phyloP scores from a whole-genome alignment of 2,113 vertebrate genomes.

The Chaetops frenatus region DNA sequence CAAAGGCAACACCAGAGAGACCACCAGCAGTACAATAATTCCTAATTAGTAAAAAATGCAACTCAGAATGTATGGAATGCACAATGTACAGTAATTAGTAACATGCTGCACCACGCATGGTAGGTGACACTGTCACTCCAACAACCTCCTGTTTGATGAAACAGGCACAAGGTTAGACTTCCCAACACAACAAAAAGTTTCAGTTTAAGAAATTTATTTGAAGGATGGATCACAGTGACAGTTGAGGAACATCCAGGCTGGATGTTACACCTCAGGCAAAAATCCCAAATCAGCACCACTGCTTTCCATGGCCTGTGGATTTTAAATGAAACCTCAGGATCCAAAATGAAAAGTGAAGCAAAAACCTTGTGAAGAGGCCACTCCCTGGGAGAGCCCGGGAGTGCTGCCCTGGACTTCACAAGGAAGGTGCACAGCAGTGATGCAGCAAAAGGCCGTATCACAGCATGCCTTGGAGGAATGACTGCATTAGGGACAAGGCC shows the following conservation, averaged over 20 bases:
- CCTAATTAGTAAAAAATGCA: background rate
- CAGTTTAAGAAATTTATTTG: background rate
- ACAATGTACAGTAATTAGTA: background rate
- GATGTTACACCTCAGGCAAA: background rate
- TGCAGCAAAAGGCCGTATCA: background rate
- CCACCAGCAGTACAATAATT: background rate
- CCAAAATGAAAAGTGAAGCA: background rate
- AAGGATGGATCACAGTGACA: background rate
- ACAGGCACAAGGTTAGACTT: background rate
- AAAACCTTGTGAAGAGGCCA: background rate
- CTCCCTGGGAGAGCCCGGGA: background rate
- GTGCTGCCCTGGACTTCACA: background rate
- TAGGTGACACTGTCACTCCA: background rate
- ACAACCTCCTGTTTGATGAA: background rate
- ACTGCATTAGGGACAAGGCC: background rate
- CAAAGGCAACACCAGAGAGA: background rate
- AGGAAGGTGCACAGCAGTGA: background rate
- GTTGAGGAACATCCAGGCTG: background rate
- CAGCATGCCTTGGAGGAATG: rapidly evolving
- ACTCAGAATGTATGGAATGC: background rate
- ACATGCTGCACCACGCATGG: rapidly evolving
- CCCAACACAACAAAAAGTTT: background rate
- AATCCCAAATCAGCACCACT: background rate
- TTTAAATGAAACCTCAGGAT: background rate
- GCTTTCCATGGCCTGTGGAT: background rate